Evolutionary conservation across 92 coral and sea anemone species (phyloP), one percentile per base, ranked within the genome.

Genomic region (Parazoanthus swiftii): DNA sequence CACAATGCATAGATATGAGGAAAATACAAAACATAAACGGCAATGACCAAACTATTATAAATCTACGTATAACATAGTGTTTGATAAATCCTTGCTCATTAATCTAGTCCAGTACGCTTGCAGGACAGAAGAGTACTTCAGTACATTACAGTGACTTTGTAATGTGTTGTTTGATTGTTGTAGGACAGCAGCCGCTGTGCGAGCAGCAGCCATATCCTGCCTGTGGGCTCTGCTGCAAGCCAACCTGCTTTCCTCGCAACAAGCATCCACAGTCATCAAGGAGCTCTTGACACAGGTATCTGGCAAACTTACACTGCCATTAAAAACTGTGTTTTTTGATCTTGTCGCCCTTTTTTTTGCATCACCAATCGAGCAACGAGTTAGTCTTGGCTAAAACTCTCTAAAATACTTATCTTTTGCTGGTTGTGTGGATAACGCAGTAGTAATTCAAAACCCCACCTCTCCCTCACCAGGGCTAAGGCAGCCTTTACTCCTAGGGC

Each of bases 181-280:
- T 88, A 97, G 99, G 77, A 95, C 96, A 16, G 98, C 99, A 21
- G 94, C 95, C 26, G 97, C 99, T 76, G 96, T 95, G 29, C 93
- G 98, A 38, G 95, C 98, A 65, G 98, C 98, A 39, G 98, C 99
- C n/a, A 89, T 97, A 86, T 97, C 99, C 51, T 95, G 98, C 66
- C 88, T 97, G 59, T 97, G 99, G 99, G 97, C 99, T 10, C 87
- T 95, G 73, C 95, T 97, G 25, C 98, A 97, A 75, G 92, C 93
- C 8, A 91, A 90, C 39, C 38, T 97, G 56, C 88, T 97, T 72
- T 89, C 98, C 42, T 63, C 89, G 20, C 91, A 88, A 82, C 94
- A 94, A 79, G 96, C 97, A 10, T 85, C 88, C 38, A 86, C 84
- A 36, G 79, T 93, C 23, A 89, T 97, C 84, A 95, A 97, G 82